phyloP scores from a whole-genome alignment of 2,888 invertebrate genomes.

The Torymus texanus region DNA sequence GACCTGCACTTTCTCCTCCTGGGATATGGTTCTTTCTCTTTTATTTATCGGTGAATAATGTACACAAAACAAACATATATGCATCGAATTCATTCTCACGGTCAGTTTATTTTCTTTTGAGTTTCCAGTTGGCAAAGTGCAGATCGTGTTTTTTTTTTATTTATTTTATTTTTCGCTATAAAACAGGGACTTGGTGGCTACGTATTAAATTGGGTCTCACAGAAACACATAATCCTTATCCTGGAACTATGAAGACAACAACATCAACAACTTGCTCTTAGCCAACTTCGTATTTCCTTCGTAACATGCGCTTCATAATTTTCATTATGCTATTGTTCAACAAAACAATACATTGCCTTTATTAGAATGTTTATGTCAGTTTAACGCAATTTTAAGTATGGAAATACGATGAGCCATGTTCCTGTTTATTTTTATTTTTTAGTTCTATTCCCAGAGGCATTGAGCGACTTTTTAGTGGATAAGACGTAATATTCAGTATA shows the following conservation, averaged over 20 bases:
- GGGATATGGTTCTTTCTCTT: slow-evolving; percentile 22
- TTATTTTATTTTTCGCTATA: slow-evolving; percentile 20
- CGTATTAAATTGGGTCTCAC: slow-evolving; percentile 9
- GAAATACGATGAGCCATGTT: slow-evolving; percentile 43
- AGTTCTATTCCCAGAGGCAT: background rate
- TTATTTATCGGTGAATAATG: slow-evolving; percentile 17
- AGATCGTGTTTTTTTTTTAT: slow-evolving; percentile 45
- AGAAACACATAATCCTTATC: slow-evolving; percentile 10
- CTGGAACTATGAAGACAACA: background rate
- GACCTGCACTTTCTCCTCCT: slow-evolving; percentile 52
- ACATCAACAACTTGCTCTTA: background rate
- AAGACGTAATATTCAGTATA: background rate
- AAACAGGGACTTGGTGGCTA: slow-evolving; percentile 45
- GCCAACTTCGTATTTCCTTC: slow-evolving; percentile 26
- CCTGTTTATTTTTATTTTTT: slow-evolving; percentile 44
- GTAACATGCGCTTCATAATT: background rate
- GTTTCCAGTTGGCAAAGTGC: slow-evolving; percentile 44
- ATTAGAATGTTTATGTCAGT: background rate
- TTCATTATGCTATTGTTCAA: background rate
- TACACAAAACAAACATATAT: slow-evolving; percentile 12
- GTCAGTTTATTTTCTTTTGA: background rate
- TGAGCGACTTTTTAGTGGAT: slow-evolving; percentile 1
- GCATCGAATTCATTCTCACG: background rate
- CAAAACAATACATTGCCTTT: background rate
- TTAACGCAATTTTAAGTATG: slow-evolving; percentile 2